phyloP scores from a whole-genome alignment of 2,797 vertebrate species.

The Okamejei kenojei region DNA sequence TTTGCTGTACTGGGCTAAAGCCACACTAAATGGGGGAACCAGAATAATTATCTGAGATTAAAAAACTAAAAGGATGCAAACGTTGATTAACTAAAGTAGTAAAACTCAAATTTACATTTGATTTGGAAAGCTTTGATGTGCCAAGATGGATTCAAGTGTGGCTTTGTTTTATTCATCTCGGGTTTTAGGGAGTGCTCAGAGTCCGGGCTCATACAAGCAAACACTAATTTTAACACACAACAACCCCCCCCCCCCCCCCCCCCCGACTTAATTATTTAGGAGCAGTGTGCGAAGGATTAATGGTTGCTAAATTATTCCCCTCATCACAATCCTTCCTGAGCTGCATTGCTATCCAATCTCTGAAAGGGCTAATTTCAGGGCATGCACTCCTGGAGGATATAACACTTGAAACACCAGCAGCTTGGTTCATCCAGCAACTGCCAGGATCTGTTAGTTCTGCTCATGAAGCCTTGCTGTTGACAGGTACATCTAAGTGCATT shows the following conservation, averaged over 20 bases:
- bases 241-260: too few species aligned
- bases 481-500: slow-evolving; percentile 21
- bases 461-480: slow-evolving; percentile 6
- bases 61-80: too few species aligned
- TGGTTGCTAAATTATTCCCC: neutral
- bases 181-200: neutral
- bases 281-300: neutral
- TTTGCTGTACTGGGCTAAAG: too few species aligned
- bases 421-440: slow-evolving; percentile 11
- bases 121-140: too few species aligned
- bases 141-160: too few species aligned
- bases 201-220: neutral
- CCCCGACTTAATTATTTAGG: neutral
- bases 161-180: too few species aligned
- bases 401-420: neutral
- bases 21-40: too few species aligned
- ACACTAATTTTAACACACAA: neutral
- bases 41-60: too few species aligned
- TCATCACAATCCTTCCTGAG: neutral
- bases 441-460: neutral
- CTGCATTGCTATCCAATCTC: neutral
- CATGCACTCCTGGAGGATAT: slow-evolving; percentile 26
- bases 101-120: too few species aligned
- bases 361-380: slow-evolving; percentile 12
- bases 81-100: too few species aligned